Evolutionary conservation across 1,140 invertebrate genomes (phyloP).

Genomic region (Agrilus planipennis): DNA sequence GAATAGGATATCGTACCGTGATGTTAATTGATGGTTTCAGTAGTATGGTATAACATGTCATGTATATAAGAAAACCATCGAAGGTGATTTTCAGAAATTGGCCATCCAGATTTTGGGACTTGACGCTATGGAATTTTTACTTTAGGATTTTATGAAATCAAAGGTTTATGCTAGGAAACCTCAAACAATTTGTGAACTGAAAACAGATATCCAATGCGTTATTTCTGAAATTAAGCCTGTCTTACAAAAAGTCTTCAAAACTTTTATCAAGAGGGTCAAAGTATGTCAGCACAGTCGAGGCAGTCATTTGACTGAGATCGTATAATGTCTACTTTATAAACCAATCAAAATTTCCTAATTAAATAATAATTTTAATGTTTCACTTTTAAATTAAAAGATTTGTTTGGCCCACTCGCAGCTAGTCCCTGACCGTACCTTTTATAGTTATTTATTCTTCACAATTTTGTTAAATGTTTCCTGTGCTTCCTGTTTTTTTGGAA

Average conservation of each 20-base stretch:
- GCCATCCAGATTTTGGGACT: not conserved
- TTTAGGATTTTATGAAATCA: not conserved
- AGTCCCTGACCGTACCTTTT: no score
- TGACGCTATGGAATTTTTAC: not conserved
- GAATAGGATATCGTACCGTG: not conserved
- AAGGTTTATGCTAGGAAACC: conserved; percentile 2
- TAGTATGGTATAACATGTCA: not conserved
- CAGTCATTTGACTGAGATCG: not conserved
- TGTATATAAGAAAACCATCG: not conserved
- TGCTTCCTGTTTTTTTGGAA: no score
- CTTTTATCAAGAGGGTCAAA: not conserved
- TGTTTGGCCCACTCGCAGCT: no score
- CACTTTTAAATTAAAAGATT: not conserved
- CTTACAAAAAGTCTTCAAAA: not conserved
- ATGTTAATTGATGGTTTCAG: not conserved
- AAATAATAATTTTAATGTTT: not conserved
- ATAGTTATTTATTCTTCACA: no score
- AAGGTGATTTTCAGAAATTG: not conserved
- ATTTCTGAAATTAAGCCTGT: conserved; percentile 1
- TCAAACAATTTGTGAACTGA: conserved; percentile 2
- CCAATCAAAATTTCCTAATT: not conserved
- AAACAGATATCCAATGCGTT: conserved; percentile 2
- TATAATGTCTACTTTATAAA: not conserved
- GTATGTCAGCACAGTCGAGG: not conserved
- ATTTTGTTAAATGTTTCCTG: no score